Evolutionary conservation across 1,140 invertebrate species (phyloP), one percentile per base, ranked within the genome.

Genomic region (Lithobius niger): DNA sequence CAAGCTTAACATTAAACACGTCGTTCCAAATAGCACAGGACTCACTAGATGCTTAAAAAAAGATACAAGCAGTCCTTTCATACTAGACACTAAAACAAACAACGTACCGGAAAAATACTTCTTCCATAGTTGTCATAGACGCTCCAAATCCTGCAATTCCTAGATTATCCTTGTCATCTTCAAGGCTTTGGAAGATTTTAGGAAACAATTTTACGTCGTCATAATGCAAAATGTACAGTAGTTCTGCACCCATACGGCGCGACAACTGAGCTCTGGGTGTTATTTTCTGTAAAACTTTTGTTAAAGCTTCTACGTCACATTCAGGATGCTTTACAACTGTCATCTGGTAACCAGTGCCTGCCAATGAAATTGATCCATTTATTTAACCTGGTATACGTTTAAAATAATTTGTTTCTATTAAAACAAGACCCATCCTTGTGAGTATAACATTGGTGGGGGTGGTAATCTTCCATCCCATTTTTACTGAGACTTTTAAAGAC

Each of bases 321-420:
- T 66, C 36, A 27, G 18, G 66, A 57, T 66, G 59, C 58, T 75
- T 75, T 19, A 75, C 71, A 59, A 77, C 68, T 3, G 74, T 73
- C 28, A 81, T 65, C 56, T 72, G 71, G 65, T 82, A 82, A 4
- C 81, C 80, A 58, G 75, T 74, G 58, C 77, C 77, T 72, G 54
- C 19, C 57, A 57, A 18, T 18, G 51, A 45, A 45, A 45, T n/a
- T n/a, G n/a, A n/a, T n/a, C n/a, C n/a, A n/a, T n/a, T n/a, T n/a
- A n/a, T n/a, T n/a, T n/a, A n/a, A n/a, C n/a, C n/a, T n/a, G n/a
- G n/a, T n/a, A n/a, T n/a, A n/a, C n/a, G n/a, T n/a, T n/a, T n/a
- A n/a, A n/a, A n/a, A n/a, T n/a, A n/a, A n/a, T n/a, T n/a, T n/a
- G n/a, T n/a, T n/a, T n/a, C n/a, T n/a, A n/a, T n/a, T n/a, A n/a